Conservation (phyloP, 1,140 invertebrate genomes). For the Brachionus rotundiformis region DNA sequence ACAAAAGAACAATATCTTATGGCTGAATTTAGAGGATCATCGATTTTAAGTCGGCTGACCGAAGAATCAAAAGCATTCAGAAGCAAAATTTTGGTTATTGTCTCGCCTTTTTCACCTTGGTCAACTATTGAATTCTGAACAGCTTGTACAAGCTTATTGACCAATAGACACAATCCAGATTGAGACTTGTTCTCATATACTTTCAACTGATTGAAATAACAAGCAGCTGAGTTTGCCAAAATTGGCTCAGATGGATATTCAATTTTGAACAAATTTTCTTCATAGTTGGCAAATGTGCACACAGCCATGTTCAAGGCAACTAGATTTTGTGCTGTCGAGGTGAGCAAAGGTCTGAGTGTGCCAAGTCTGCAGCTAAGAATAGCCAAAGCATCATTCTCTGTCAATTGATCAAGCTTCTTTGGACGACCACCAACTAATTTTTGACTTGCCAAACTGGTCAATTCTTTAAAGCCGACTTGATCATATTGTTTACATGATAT, state of each 20-base stretch:
- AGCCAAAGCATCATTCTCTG: not conserved
- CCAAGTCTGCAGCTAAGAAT: not conserved
- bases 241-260: constrained; percentile 28
- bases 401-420: not conserved
- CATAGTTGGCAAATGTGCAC: not conserved
- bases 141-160: not conserved
- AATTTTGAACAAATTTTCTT: not conserved
- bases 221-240: not conserved
- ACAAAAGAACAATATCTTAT: not conserved
- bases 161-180: not conserved
- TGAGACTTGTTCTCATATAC: not conserved
- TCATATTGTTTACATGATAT: not conserved
- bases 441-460: not conserved
- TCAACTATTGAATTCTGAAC: not conserved
- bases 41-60: not conserved
- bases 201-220: not conserved
- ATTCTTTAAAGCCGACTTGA: not conserved
- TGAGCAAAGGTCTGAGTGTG: not conserved
- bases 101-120: constrained; percentile 29
- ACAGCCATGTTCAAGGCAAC: not conserved
- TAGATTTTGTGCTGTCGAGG: not conserved
- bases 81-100: not conserved
- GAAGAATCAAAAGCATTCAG: not conserved
- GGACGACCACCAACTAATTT: not conserved
- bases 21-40: not conserved